Evolutionary conservation across 2,797 vertebrate species (phyloP).

Genomic region (Acanthornis magna): DNA sequence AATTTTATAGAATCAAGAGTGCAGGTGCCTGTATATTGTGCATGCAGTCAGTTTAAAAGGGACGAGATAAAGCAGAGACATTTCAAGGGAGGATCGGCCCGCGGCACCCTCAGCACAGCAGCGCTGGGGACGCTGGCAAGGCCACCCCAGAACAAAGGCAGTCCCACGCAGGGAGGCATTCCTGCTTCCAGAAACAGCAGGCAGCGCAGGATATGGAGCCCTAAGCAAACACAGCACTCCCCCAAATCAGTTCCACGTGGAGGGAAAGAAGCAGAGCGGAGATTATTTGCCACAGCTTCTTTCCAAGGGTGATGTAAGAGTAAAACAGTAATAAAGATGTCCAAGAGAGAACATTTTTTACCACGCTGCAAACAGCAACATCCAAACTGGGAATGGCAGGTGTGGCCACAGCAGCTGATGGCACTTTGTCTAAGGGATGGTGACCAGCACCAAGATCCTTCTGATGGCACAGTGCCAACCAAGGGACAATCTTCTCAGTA

Average conservation of each 20-base stretch:
- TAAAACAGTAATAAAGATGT: not conserved
- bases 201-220: not conserved
- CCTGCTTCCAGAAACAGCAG: not conserved
- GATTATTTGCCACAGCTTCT: not conserved
- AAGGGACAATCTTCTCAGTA: not conserved
- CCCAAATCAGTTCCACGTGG: not conserved
- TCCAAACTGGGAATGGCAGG: not conserved
- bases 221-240: not conserved
- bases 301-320: constrained; percentile 2
- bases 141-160: constrained; percentile 44
- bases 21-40: not conserved
- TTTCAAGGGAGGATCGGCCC: not conserved
- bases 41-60: not conserved
- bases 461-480: not conserved
- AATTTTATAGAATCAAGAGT: not conserved
- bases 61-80: not conserved
- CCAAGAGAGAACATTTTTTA: not conserved
- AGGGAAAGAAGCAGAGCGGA: not conserved
- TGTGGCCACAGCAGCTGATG: not conserved
- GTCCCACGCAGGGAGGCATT: fast-evolving
- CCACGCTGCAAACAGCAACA: fast-evolving
- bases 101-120: not conserved
- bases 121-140: not conserved
- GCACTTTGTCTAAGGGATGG: not conserved
- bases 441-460: not conserved